Evolutionary conservation across 35 echinoderm and acorn worm species (phyloP).

Genomic region (Heliocidaris tuberculata): DNA sequence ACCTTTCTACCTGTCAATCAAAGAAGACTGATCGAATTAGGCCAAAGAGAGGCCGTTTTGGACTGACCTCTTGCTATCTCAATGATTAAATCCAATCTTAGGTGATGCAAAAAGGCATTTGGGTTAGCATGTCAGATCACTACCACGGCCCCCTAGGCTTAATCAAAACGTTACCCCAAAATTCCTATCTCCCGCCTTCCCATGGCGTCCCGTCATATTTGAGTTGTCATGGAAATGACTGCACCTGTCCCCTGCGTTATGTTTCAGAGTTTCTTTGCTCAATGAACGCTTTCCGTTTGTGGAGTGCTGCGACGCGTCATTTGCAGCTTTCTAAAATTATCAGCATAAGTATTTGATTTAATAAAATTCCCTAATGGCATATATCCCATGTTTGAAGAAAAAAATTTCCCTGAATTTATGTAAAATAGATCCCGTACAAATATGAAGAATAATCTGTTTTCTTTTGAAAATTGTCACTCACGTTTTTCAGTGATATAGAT

Average conservation of each 20-base stretch:
- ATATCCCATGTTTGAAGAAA: background rate
- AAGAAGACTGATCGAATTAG: background rate
- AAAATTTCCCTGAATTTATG: background rate
- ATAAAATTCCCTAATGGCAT: background rate
- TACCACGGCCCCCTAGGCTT: background rate
- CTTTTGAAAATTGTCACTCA: background rate
- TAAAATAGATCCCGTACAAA: background rate
- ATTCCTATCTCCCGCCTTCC: background rate
- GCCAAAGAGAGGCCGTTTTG: background rate
- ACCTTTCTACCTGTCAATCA: background rate
- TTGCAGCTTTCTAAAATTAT: background rate
- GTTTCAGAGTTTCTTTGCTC: background rate
- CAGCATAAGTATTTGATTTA: background rate
- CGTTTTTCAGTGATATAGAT: too few relatives aligned
- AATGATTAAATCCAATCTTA: background rate
- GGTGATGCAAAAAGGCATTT: background rate
- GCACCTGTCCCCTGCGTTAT: background rate
- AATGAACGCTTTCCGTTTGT: constrained; percentile 10
- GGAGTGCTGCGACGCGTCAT: background rate
- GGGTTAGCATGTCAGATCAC: background rate
- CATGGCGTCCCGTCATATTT: background rate
- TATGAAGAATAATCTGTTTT: background rate
- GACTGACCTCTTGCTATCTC: background rate
- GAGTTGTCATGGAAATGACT: background rate
- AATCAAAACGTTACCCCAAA: background rate